Conservation (phyloP, 2,113 vertebrate genomes). For the Leptocoma aspasia region DNA sequence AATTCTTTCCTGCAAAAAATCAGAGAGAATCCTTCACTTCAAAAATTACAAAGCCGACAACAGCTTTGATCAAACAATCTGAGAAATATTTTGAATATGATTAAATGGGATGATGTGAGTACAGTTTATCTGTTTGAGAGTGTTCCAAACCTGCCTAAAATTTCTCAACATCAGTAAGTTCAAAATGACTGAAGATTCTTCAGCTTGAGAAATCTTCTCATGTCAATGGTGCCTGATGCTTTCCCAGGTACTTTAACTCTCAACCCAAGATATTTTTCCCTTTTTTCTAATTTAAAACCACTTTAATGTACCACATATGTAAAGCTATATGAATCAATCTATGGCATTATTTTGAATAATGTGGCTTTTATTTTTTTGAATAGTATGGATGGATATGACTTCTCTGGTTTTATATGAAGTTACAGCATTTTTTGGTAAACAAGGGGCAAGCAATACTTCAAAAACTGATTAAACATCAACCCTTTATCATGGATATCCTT, state of each 20-base stretch:
- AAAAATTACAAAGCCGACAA: not conserved
- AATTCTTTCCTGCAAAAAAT: not conserved
- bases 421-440: not conserved
- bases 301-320: not conserved
- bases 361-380: too few species aligned
- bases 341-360: not conserved
- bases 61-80: not conserved
- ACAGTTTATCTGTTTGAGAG: not conserved
- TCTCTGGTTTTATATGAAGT: not conserved
- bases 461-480: not conserved
- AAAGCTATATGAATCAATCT: not conserved
- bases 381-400: accelerated
- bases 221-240: not conserved
- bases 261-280: not conserved
- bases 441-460: not conserved
- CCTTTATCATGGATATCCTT: not conserved
- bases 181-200: not conserved
- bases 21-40: not conserved
- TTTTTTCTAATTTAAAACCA: not conserved
- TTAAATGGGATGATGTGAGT: not conserved
- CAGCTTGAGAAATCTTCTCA: not conserved
- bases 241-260: not conserved
- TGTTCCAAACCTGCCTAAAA: not conserved
- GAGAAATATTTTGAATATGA: not conserved
- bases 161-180: not conserved